phyloP scores from a whole-genome alignment of 2,888 invertebrate species.

The Epicampocera succincta region DNA sequence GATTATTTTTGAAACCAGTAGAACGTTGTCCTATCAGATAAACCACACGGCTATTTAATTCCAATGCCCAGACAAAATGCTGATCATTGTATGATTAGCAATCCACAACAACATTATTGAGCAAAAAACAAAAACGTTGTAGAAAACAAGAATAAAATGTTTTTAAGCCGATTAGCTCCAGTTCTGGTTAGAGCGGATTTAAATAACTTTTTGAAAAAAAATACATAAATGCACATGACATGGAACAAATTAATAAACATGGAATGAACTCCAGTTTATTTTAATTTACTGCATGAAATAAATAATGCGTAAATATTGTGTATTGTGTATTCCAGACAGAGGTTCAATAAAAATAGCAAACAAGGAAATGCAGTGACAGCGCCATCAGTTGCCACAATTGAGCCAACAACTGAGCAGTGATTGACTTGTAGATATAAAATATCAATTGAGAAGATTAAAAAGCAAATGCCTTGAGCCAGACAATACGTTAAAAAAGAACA shows the following conservation, averaged over 20 bases:
- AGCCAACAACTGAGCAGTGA: not conserved
- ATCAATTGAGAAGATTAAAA: not conserved
- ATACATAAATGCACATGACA: not conserved
- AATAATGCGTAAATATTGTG: conserved; percentile 14
- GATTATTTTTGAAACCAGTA: too few species aligned
- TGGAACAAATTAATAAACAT: not conserved
- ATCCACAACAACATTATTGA: not conserved
- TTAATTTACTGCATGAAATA: conserved; percentile 13
- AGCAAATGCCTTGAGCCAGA: not conserved
- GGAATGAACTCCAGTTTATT: not conserved
- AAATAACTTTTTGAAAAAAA: not conserved
- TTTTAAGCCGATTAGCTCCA: conserved; percentile 10
- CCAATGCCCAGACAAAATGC: too few species aligned
- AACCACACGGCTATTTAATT: too few species aligned
- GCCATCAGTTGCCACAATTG: not conserved
- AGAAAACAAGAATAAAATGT: not conserved
- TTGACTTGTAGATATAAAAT: conserved; percentile 4
- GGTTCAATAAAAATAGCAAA: conserved; percentile 20
- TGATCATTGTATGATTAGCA: too few species aligned
- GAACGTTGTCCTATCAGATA: too few species aligned
- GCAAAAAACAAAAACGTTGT: not conserved
- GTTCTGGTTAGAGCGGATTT: conserved; percentile 37
- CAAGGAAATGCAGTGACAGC: conserved; percentile 37
- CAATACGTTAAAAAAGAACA: not conserved
- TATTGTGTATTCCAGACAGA: conserved; percentile 40